Base-by-base conservation (phyloP, 2,797 vertebrate genomes). In the Limosa lapponica region DNA sequence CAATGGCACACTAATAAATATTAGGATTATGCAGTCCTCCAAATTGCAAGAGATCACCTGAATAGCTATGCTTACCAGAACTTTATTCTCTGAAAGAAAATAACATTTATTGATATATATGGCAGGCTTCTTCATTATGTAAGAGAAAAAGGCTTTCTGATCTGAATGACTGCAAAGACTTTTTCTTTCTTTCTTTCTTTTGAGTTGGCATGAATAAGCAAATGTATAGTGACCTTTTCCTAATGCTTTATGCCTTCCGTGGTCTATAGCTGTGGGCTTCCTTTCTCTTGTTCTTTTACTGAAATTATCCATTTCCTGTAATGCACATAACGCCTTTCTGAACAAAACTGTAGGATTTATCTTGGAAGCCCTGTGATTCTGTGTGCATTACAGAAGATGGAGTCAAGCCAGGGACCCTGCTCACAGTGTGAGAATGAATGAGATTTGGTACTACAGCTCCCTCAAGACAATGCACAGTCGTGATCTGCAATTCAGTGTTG, bases 371-470 rank as follows among this genome's bases (percentile, higher is more conserved):
- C 57, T 82, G 52, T 70, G 81, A 89, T 82, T 84, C 67, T 77
- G 59, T 52, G 37, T 52, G 70, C 73, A 28, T 88, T 91, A 77
- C 44, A 88, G 88, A 79, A 80, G 64, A 92, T 73, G 77, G 83
- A 95, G 34, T 51, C 66, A 32, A 75, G 91, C 91, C 94, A 95
- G 67, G 27, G 73, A 71, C 48, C 77, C 91, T 91, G 55, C 43
- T 91, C 59, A 64, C 48, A 90, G 66, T 61, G 85, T 84, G 86
- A 64, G 83, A 92, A 85, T 94, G 83, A 96, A 95, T 87, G 82
- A 89, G 77, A 57, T 93, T 72, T 82, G 77, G 62, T 93, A 79
- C 58, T 90, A 89, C 73, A 73, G 28, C 59, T 95, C 89, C 87
- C 77, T 86, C 52, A 95, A 94, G 80, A 93, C 1, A 36, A 87